phyloP scores from a whole-genome alignment of 92 coral and sea anemone species.

The Chrysogorgia sp. region DNA sequence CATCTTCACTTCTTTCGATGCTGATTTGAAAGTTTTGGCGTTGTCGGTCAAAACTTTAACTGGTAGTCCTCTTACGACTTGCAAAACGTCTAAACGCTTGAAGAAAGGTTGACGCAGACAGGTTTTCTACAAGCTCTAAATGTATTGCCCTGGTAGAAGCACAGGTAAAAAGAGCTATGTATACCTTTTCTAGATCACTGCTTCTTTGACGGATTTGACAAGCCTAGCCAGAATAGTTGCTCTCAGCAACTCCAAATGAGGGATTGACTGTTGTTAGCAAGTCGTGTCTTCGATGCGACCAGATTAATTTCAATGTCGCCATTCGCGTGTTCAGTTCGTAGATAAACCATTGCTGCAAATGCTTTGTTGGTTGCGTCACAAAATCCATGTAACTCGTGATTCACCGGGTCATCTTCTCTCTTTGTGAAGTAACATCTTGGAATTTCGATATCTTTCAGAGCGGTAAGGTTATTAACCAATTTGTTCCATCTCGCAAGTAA shows the following conservation, averaged over 20 bases:
- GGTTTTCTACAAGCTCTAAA: no score
- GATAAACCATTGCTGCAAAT: conserved; percentile 26
- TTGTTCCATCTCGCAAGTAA: conserved; percentile 9
- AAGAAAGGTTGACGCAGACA: no score
- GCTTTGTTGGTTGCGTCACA: conserved; percentile 27
- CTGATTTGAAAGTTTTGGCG: no score
- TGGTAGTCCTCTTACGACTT: no score
- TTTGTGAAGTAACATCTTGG: conserved; percentile 30
- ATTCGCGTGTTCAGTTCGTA: conserved; percentile 19
- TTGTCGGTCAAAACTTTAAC: no score
- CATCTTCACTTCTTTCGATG: no score
- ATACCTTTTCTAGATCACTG: no score
- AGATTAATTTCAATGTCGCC: conserved; percentile 17
- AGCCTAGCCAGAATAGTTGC: conserved; percentile 27
- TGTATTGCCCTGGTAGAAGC: no score
- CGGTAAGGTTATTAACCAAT: neutral
- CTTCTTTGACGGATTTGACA: conserved; percentile 29
- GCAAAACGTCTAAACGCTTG: no score
- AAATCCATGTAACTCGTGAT: conserved; percentile 26
- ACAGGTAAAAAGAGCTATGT: no score
- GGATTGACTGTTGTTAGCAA: conserved; percentile 19
- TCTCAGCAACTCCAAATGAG: conserved; percentile 18
- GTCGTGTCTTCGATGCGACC: conserved; percentile 21
- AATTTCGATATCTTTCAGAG: conserved; percentile 16
- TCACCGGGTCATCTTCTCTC: conserved; percentile 12